Conservation (phyloP, 2,797 vertebrate species). For the Rhinatrema bivittatum region DNA sequence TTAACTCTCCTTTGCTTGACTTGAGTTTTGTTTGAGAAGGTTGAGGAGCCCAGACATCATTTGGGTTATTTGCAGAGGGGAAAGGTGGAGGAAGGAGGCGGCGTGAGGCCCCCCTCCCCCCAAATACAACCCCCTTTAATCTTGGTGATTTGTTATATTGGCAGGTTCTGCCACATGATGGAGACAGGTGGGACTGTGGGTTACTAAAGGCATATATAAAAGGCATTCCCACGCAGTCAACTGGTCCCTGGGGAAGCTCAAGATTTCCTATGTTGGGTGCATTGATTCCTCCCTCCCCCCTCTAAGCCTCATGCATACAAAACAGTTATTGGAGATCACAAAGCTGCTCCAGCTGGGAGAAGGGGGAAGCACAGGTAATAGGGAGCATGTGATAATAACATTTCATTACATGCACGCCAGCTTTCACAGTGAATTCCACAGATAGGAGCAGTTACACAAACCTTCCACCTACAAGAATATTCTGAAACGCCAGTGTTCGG, state of each 20-base stretch:
- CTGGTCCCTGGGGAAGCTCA: neutral
- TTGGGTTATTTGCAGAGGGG: neutral
- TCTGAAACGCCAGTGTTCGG: too few relatives aligned
- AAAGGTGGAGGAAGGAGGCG: neutral
- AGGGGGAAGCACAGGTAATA: too few relatives aligned
- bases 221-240: neutral
- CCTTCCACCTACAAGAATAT: too few relatives aligned
- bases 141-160: neutral
- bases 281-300: fast-evolving
- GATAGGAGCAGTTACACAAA: too few relatives aligned
- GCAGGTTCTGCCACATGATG: neutral
- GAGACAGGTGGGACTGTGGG: slow-evolving; percentile 15
- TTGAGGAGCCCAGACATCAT: slow-evolving; percentile 17
- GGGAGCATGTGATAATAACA: too few relatives aligned
- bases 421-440: too few relatives aligned
- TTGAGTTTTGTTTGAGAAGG: slow-evolving; percentile 11
- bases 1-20: slow-evolving; percentile 7
- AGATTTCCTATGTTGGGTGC: too few relatives aligned
- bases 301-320: too few relatives aligned
- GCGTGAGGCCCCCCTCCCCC: too few relatives aligned
- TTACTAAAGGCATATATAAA: neutral
- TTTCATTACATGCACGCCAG: too few relatives aligned
- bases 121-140: neutral
- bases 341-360: too few relatives aligned
- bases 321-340: too few relatives aligned